Evolutionary conservation across 2,888 invertebrate species (phyloP), one percentile per base, ranked within the genome.

Genomic region (Hirtodrosophila alboralis): DNA sequence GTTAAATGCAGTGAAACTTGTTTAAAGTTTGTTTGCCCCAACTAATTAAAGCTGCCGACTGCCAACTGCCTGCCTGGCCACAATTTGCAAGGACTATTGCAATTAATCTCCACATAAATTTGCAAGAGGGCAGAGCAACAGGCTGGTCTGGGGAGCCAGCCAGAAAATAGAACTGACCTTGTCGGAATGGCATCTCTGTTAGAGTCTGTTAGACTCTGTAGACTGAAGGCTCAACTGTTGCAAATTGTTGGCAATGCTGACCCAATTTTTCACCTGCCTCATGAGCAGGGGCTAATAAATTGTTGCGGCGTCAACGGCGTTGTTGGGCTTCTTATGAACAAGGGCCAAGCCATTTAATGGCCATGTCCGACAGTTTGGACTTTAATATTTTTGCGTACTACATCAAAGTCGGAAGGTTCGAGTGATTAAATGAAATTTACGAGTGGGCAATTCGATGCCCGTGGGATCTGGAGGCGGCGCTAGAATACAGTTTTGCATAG

Each of bases 361-460:
- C 65, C 65, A 64, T 70, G 65, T 71, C 73, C 56, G 66, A 73
- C 73, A 64, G 60, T 67, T 56, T 49, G 61, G 57, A 73, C 68
- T 72, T 67, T 67, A 73, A 71, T 73, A 61, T 73, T 73, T 73
- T 66, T 67, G 37, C 57, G 73, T 57, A 65, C 57, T 71, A 59
- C 54, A 67, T 73, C 68, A 62, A 67, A 71, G 71, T 71, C 73
- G 68, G 68, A 62, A 64, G 72, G 71, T 54, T 68, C 72, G 65
- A 68, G 71, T 71, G 71, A 71, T 71, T 73, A 71, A 71, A 73
- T 71, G 58, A 73, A 71, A 71, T 71, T 73, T 71, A 71, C 74
- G 68, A 73, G 74, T 57, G 38, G 47, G 57, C 43, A 28, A 44
- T 43, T 47, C 47, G 13, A 6, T 31, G 13, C 48, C 52, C 56